phyloP scores from a whole-genome alignment of 2,113 vertebrate species.

The Chunga burmeisteri region DNA sequence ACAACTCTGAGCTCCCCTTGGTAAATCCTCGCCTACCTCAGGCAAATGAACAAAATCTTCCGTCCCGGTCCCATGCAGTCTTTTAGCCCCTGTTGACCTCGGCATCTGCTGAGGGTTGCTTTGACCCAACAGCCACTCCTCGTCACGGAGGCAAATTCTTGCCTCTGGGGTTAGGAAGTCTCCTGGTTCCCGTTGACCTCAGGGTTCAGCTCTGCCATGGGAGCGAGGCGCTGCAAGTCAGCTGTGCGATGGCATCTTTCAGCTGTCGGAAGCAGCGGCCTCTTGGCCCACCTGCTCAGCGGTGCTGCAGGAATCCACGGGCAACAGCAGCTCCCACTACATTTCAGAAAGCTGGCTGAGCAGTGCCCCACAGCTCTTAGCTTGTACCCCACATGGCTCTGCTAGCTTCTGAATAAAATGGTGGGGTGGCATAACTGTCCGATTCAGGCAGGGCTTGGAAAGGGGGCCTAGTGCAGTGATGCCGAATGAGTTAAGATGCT shows the following conservation, averaged over 20 bases:
- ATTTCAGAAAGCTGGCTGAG: not conserved
- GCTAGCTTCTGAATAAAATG: not conserved
- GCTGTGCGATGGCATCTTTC: not conserved
- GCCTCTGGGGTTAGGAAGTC: not conserved
- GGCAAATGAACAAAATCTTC: not conserved
- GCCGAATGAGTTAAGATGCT: not conserved
- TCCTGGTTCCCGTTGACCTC: accelerated
- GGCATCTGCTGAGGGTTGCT: not conserved
- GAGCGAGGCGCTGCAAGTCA: not conserved
- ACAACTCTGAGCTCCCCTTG: not conserved
- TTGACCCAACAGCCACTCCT: not conserved
- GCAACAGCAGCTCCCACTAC: not conserved
- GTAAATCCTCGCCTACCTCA: not conserved
- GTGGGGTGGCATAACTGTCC: not conserved
- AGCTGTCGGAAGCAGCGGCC: accelerated
- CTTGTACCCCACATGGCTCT: not conserved
- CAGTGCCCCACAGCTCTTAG: not conserved
- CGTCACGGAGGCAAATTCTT: not conserved
- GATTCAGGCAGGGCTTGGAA: not conserved
- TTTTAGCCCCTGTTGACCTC: not conserved
- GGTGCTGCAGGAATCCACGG: not conserved
- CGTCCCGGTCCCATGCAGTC: not conserved
- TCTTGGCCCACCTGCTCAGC: not conserved
- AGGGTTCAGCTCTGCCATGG: not conserved
- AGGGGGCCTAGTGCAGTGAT: not conserved